Base-by-base conservation (phyloP, 2,888 invertebrate genomes). In the Tromatobia lineatoria region DNA sequence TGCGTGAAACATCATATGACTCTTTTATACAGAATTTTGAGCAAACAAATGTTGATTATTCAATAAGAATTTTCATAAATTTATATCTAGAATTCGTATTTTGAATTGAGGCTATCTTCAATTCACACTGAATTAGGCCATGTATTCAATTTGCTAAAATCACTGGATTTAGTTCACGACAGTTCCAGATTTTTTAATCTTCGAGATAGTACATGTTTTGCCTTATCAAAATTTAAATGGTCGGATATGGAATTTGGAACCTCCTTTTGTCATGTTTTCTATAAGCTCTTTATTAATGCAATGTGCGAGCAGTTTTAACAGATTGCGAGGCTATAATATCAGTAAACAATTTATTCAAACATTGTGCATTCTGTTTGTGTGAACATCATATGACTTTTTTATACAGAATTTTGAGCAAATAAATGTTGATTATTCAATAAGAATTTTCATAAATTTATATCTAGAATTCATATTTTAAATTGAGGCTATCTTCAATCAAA, bases 91-190 rank as follows among this genome's bases (percentile, higher is more conserved):
- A n/a, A n/a, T n/a, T n/a, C n/a, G n/a, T n/a, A n/a, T n/a, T n/a
- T n/a, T n/a, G n/a, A n/a, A n/a, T 74, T 70, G 45, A 76, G 83
- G 57, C 79, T 83, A 83, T 84, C 79, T 82, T 70, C 25, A 67
- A 80, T n/a, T 29, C 2, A 81, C 73, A 69, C 66, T 74, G 64
- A 45, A 84, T 59, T 59, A 38, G 76, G 79, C 23, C 76, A 66
- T 66, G 67, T 75, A 64, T 23, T 75, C 52, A 52, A 64, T 59
- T 59, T 50, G 20, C 38, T 61, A 18, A 1, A 10, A 29, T 7
- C n/a, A 23, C 42, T 38, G 52, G 29, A 20, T 70, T 18, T 57
- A 11, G 29, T 34, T 7, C 45, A 18, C 23, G 50, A 50, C 61
- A 64, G 47, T 76, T 67, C 10, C 64, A 52, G 45, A 25, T 13